phyloP scores from a whole-genome alignment of 2,797 vertebrate genomes.

The Catharus ustulatus region DNA sequence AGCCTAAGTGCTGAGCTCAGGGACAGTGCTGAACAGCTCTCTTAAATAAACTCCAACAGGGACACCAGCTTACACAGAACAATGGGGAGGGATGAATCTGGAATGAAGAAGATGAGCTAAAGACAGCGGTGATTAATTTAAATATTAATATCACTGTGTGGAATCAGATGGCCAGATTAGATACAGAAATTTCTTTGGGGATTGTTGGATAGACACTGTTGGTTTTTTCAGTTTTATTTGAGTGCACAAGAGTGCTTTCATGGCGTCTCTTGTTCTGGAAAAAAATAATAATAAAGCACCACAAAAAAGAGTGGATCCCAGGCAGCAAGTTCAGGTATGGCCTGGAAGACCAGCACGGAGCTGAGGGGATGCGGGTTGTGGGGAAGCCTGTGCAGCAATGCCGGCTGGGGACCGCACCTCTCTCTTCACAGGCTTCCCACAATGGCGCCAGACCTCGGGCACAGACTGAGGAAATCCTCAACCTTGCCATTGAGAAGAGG shows the following conservation, averaged over 20 bases:
- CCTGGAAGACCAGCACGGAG: fast-evolving
- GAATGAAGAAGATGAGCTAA: not conserved
- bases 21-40: fast-evolving
- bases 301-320: not conserved
- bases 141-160: not conserved
- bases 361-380: fast-evolving
- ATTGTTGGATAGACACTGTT: not conserved
- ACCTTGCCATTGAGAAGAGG: fast-evolving
- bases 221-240: not conserved
- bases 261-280: not conserved
- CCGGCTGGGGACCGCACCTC: fast-evolving
- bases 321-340: not conserved
- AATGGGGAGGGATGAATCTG: not conserved
- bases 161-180: not conserved
- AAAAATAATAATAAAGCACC: not conserved
- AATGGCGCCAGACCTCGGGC: fast-evolving
- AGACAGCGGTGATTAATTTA: not conserved
- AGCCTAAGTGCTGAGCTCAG: not conserved
- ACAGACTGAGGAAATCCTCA: fast-evolving
- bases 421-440: not conserved
- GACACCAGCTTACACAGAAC: not conserved
- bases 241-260: not conserved
- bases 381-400: not conserved
- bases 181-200: not conserved
- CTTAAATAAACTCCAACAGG: not conserved